Base-by-base conservation (phyloP, 2,888 invertebrate genomes). In the Nymphalis polychloros region DNA sequence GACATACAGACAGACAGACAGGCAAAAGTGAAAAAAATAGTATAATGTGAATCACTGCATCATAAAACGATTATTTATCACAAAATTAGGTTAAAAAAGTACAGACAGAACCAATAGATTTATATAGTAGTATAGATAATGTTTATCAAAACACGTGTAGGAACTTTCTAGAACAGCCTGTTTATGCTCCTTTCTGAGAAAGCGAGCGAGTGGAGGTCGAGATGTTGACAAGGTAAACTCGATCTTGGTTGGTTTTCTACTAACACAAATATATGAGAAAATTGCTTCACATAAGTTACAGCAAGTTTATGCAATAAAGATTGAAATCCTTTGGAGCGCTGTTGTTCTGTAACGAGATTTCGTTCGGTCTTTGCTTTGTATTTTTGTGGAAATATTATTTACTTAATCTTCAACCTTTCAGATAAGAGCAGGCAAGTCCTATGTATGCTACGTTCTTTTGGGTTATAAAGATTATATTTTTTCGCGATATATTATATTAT, bases 201-300 rank as follows among this genome's bases (percentile, higher is more conserved):
- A 35, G 6, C 50, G 35, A 59, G 41, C 52, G 59, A 70, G 71
- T 71, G 70, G 69, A 71, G 75, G 63, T 75, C 66, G 66, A 73
- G 75, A 75, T 78, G 76, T 78, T 78, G 76, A 74, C 76, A 74
- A 72, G 70, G 73, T 76, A 79, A 81, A 81, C 81, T 70, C 75
- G 74, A 76, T 76, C 72, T 71, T 72, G 70, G 64, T 75, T 76
- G 74, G 77, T 75, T 76, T 75, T 75, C 72, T 57, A 71, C 73
- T 70, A 76, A 78, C 75, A 78, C 78, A 75, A 78, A 75, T 75
- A 73, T 74, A 70, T 61, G 61, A 71, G 70, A 62, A 76, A 76
- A 77, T 74, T 70, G 71, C 67, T 68, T 70, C 70, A 59, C 35
- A 68, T 55, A 49, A 70, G 41, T 69, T 66, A 60, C 70, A 67